Evolutionary conservation across 2,888 invertebrate species (phyloP), one percentile per base, ranked within the genome.

Genomic region (Parnassius mnemosyne): DNA sequence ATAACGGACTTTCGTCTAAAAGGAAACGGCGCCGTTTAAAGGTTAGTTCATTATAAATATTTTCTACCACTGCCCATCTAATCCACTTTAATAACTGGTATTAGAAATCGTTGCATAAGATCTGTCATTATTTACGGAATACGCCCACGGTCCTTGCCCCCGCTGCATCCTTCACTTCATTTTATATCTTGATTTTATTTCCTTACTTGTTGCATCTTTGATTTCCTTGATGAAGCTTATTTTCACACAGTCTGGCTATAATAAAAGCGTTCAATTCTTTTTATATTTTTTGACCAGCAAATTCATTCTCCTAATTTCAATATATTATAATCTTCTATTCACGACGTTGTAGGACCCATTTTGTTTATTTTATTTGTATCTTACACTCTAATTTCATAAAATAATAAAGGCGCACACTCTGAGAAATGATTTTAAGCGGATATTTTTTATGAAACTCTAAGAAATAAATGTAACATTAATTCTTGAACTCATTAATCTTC

Each of bases 171-270:
- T 63, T 59, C 52, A 60, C 60, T 57, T 25, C 60, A 57, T 63
- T 68, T 66, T 67, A 69, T 64, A 59, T 57, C 56, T 51, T 61
- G 50, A 61, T 71, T 71, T 69, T 70, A 76, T 74, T 75, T 68
- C 66, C 77, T 75, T 74, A 73, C 74, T 76, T 77, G 72, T 75
- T 73, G 61, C 68, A 64, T 67, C 66, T 71, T 71, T 70, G 68
- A 77, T 79, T 79, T 73, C 70, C 76, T 78, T 81, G 78, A 83
- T 84, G 83, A 78, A 76, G 75, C 77, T 66, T 75, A 65, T 71
- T 78, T 85, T 87, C 86, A 83, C 84, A 89, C 85, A 84, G 67
- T 67, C 70, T 70, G 73, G 82, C 79, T 77, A 78, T 83, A 83
- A 86, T 87, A 79, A 79, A 78, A 74, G 70, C 69, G 74, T 71